Evolutionary conservation across 2,888 invertebrate genomes (phyloP).

Genomic region (Pachymerium ferrugineum): DNA sequence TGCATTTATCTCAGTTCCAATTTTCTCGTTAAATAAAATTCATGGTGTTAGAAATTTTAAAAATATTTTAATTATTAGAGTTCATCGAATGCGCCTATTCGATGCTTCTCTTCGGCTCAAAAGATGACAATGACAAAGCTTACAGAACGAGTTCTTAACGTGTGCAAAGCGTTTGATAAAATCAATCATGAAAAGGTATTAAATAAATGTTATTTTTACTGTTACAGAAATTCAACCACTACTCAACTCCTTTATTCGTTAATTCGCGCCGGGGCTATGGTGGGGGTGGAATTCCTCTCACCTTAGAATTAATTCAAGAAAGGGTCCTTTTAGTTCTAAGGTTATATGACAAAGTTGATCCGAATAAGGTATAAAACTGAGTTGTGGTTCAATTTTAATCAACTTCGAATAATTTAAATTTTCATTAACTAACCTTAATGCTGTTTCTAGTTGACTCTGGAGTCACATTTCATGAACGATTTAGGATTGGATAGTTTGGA

Average conservation of each 20-base stretch:
- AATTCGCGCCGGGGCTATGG: constrained; percentile 54
- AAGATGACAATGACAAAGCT: constrained; percentile 55
- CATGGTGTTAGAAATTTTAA: too few relatives aligned
- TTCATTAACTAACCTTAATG: constrained; percentile 42
- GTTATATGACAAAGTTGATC: constrained; percentile 95
- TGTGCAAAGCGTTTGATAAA: constrained; percentile 84
- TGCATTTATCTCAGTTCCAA: too few relatives aligned
- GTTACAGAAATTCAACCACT: neutral
- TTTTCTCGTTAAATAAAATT: too few relatives aligned
- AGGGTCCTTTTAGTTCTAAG: constrained; percentile 91
- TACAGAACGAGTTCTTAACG: constrained; percentile 75
- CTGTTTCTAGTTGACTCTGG: constrained; percentile 75
- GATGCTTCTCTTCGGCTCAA: neutral
- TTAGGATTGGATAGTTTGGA: constrained; percentile 96
- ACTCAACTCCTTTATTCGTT: constrained; percentile 28
- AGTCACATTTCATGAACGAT: constrained; percentile 95
- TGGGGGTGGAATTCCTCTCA: constrained; percentile 56
- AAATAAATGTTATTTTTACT: neutral
- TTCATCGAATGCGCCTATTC: neutral
- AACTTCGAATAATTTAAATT: constrained; percentile 35
- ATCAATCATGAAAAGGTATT: constrained; percentile 76
- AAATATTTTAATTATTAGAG: neutral
- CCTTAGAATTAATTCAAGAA: constrained; percentile 74
- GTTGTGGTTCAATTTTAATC: neutral
- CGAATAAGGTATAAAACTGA: constrained; percentile 71